Conservation (phyloP, 2,888 invertebrate genomes). For the Vanessa cardui region DNA sequence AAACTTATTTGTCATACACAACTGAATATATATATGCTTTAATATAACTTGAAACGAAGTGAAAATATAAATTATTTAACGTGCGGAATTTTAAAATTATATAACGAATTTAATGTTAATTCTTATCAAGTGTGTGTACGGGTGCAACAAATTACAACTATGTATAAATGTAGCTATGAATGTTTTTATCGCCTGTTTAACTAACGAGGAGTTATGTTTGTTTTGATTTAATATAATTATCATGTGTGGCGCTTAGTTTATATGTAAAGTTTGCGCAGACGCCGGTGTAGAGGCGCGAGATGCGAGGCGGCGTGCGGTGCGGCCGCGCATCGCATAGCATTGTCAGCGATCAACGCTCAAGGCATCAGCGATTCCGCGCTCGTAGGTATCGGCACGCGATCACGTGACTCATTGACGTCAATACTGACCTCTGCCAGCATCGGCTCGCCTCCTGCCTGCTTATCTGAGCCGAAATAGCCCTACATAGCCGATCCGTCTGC, state of each 20-base stretch:
- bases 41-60: too few relatives aligned
- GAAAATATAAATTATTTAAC: too few relatives aligned
- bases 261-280: constrained; percentile 7
- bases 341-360: constrained; percentile 22
- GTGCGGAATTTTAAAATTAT: too few relatives aligned
- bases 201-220: constrained; percentile 5
- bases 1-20: too few relatives aligned
- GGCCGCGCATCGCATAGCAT: constrained; percentile 23
- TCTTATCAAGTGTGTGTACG: background rate
- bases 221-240: constrained; percentile 17
- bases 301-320: constrained; percentile 19
- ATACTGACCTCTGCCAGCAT: constrained; percentile 85
- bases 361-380: constrained; percentile 22
- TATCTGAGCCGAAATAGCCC: constrained; percentile 74
- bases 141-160: background rate
- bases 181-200: background rate
- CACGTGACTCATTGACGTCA: constrained; percentile 89
- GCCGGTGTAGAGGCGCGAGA: constrained; percentile 12
- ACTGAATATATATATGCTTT: too few relatives aligned
- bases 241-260: constrained; percentile 18
- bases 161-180: background rate
- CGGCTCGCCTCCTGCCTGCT: constrained; percentile 71
- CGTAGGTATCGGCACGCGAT: constrained; percentile 58
- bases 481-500: constrained; percentile 45
- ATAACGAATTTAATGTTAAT: background rate